Evolutionary conservation across 2,888 invertebrate species (phyloP).

Genomic region (Pyrrhia umbra): DNA sequence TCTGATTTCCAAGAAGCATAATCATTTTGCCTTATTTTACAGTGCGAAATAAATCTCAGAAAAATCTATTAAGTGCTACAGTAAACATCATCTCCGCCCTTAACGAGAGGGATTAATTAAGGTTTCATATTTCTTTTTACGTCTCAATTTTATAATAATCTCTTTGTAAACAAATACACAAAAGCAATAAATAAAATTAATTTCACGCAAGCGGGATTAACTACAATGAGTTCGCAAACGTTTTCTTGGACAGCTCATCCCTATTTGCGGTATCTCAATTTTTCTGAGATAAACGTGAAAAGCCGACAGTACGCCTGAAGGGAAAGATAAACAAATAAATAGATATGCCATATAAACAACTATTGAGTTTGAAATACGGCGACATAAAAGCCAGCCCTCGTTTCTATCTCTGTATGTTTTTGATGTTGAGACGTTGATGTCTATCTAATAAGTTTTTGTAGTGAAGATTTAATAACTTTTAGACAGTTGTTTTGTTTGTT

Average conservation of each 20-base stretch:
- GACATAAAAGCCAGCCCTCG: constrained; percentile 12
- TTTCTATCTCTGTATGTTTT: constrained; percentile 19
- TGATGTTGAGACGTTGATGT: constrained; percentile 11
- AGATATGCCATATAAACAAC: constrained; percentile 30
- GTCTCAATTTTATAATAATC: constrained; percentile 26
- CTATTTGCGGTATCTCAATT: constrained; percentile 35
- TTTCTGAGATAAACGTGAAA: constrained; percentile 27
- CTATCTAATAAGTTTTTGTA: not conserved
- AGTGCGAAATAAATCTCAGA: constrained; percentile 4
- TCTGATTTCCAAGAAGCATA: not conserved
- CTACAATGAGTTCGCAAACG: constrained; percentile 34
- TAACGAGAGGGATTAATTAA: constrained; percentile 17
- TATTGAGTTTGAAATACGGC: constrained; percentile 45
- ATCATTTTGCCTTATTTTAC: constrained; percentile 5
- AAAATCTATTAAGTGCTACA: constrained; percentile 18
- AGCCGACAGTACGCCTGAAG: constrained; percentile 34
- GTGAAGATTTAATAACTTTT: not conserved
- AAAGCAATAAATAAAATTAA: constrained; percentile 20
- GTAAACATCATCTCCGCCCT: constrained; percentile 9
- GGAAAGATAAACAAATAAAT: constrained; percentile 42
- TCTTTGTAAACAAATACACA: constrained; percentile 8
- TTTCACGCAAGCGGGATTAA: constrained; percentile 31
- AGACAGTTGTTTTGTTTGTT: too few relatives aligned
- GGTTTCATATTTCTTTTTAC: constrained; percentile 10
- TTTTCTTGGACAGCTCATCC: constrained; percentile 38